These are phyloP conservation scores for Molossus alvarezi DNA, from an alignment of 2,797 vertebrate genomes.

Conservation along the genomic window DNA sequence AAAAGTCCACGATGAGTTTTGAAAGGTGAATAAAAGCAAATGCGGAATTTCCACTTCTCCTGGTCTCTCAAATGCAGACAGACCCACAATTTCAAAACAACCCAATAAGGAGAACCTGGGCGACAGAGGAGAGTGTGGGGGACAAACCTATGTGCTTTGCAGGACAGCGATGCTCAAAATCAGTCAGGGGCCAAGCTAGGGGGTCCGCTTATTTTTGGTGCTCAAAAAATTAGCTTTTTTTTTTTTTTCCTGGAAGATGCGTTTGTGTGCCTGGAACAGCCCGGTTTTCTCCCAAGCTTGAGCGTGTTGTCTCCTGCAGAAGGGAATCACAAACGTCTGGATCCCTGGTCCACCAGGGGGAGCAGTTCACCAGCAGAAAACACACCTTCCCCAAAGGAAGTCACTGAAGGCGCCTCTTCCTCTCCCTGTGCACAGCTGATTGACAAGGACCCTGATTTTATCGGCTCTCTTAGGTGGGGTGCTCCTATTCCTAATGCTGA, in stretches of 20 bases:
- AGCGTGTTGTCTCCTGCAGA: rapidly evolving
- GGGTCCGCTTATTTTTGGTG: constrained; percentile 28
- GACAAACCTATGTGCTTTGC: constrained; percentile 32
- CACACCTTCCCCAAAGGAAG: constrained; percentile 77
- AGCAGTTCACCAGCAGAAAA: constrained; percentile 94
- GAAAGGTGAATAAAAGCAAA: constrained; percentile 40
- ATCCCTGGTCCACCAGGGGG: constrained; percentile 95
- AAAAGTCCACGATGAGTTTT: constrained; percentile 41
- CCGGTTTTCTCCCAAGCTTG: constrained; percentile 11
- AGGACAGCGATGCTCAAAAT: constrained; percentile 37
- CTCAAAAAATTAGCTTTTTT: constrained; percentile 59
- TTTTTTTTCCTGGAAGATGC: not conserved
- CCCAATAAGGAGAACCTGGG: constrained; percentile 63
- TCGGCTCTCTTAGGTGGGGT: constrained; percentile 88
- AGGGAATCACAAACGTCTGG: not conserved
- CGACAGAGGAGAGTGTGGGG: constrained; percentile 15
- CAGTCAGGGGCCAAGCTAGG: constrained; percentile 32
- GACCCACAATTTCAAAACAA: constrained; percentile 11
- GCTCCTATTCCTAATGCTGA: constrained; percentile 88
- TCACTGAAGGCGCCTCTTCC: constrained; percentile 85
- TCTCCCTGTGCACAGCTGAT: constrained; percentile 89
- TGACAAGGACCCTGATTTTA: constrained; percentile 90
- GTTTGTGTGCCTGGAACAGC: constrained; percentile 54
- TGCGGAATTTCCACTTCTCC: not conserved
- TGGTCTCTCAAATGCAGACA: constrained; percentile 51